Base-by-base conservation (phyloP, 2,888 invertebrate species). In the Temnothorax rugatulus region DNA sequence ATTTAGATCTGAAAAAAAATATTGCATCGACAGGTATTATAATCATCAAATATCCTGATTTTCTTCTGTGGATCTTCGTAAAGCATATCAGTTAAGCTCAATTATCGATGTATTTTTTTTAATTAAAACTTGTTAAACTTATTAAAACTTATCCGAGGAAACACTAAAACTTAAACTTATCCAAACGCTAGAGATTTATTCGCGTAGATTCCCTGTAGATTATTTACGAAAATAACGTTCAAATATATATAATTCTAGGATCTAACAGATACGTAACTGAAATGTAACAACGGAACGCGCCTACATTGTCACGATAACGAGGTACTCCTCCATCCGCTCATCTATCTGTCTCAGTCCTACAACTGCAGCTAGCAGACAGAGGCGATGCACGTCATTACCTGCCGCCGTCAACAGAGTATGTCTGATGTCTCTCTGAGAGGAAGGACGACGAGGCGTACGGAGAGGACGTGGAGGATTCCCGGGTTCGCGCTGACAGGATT, bases 381-480 rank as follows among this genome's bases (percentile, higher is more conserved):
- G 69, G 41, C 61, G 71, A 71, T 81, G 69, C 69, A 71, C 69
- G 83, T 84, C 83, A 84, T 84, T 83, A 84, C 64, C 83, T 64
- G 76, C 57, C 75, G 52, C 18, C 61, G 73, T 79, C 81, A 64
- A 79, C 69, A 74, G 85, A 83, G 68, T 69, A 74, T 50, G 68
- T 68, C 82, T 71, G 84, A 86, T 71, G 71, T 83, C 66, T 86
- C 86, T 82, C 86, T 77, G 87, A 81, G 87, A 85, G 88, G 76
- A 79, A 82, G 71, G 82, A 76, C 83, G 77, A 83, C 81, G 63
- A 63, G 47, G 50, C 25, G 59, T 50, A 57, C 68, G 71, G 47
- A 34, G 81, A 81, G 71, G 38, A 75, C 81, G 25, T 52, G 47
- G 85, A 82, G 87, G 69, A 84, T 74, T 69, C 61, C 34, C 50